These are phyloP conservation scores for Andinoacara biseriatus DNA, from an alignment of 2,113 vertebrate genomes.

Conservation along the genomic window DNA sequence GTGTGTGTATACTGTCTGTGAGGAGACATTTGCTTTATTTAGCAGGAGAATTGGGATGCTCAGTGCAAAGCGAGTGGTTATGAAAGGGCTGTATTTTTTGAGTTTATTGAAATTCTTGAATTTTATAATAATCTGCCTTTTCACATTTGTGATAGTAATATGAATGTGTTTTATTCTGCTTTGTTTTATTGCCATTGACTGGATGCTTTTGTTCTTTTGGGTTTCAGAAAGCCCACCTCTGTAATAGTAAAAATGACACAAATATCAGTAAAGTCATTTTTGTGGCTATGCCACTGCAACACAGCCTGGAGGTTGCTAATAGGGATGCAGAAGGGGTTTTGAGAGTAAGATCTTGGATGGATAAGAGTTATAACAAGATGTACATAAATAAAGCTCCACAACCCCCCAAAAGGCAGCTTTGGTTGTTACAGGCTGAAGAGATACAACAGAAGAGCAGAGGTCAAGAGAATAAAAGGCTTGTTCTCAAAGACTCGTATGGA, in stretches of 20 bases:
- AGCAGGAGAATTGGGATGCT: conserved; percentile 47
- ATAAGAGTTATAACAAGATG: not conserved
- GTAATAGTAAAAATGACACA: not conserved
- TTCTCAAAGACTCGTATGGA: not conserved
- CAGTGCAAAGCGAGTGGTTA: conserved; percentile 28
- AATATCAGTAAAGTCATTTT: not conserved
- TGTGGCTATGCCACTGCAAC: not conserved
- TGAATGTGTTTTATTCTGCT: not conserved
- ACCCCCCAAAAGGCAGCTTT: not conserved
- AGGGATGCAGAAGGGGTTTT: not conserved
- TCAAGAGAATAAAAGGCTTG: not conserved
- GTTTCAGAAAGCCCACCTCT: not conserved
- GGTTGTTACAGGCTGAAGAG: not conserved
- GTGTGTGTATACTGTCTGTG: conserved; percentile 28
- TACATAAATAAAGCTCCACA: not conserved
- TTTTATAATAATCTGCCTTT: not conserved
- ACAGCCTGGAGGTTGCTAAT: not conserved
- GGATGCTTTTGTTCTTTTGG: not conserved
- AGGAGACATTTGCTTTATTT: conserved; percentile 60
- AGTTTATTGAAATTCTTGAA: conserved; percentile 7
- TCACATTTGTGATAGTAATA: not conserved
- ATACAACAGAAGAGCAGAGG: not conserved
- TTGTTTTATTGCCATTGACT: not conserved
- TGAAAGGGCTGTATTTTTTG: not conserved
- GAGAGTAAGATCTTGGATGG: not conserved